These are phyloP conservation scores for Nasonovia ribisnigri DNA, from an alignment of 2,888 invertebrate species.

Conservation along the genomic window DNA sequence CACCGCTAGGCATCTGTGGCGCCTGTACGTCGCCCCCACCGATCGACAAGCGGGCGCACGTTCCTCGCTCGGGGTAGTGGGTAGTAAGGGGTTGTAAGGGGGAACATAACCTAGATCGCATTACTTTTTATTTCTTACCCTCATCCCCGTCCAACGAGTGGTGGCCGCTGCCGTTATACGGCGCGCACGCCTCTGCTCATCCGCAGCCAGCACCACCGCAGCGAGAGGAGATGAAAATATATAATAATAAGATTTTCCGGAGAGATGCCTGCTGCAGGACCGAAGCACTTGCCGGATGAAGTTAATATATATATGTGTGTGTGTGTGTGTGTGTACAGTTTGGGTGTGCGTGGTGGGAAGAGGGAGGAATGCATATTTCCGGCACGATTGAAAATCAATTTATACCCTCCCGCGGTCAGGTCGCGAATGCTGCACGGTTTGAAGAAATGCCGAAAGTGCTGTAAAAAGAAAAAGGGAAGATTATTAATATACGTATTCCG, in stretches of 20 bases:
- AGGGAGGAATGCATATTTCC: slow-evolving; percentile 23
- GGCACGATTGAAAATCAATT: slow-evolving; percentile 57
- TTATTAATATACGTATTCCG: slow-evolving; percentile 3
- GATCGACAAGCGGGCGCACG: not conserved
- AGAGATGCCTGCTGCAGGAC: not conserved
- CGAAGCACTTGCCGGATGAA: not conserved
- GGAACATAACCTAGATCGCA: slow-evolving; percentile 36
- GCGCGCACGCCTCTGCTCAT: not conserved
- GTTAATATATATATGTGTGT: not conserved
- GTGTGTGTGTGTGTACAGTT: not conserved
- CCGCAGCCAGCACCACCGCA: not conserved
- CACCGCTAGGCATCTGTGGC: slow-evolving; percentile 59
- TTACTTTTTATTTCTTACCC: slow-evolving; percentile 31
- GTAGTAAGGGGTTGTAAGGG: not conserved
- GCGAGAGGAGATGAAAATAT: not conserved
- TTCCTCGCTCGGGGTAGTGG: not conserved
- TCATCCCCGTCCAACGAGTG: not conserved
- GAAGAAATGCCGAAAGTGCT: slow-evolving; percentile 12
- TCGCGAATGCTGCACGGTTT: not conserved
- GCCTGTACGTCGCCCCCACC: slow-evolving; percentile 50
- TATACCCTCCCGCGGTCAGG: not conserved
- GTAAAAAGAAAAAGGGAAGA: not conserved
- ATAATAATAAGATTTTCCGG: not conserved
- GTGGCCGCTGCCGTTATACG: not conserved
- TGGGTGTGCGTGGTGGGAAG: not conserved